phyloP scores from a whole-genome alignment of 2,888 invertebrate genomes.

The Malthinus seriepunctatus region DNA sequence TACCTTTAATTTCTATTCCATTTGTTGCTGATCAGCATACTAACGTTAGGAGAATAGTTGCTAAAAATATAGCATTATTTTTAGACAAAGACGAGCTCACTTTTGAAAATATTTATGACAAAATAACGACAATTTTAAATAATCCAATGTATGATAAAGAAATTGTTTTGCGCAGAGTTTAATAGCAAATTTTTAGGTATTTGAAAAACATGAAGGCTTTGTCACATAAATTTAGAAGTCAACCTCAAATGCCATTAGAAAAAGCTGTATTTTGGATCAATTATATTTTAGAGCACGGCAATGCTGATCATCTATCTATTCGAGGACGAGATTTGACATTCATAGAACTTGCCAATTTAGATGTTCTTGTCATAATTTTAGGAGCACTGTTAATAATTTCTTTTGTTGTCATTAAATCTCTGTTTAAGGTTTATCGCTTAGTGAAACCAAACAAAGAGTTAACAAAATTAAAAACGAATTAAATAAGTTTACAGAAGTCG shows the following conservation, averaged over 20 bases:
- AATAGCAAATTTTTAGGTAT: constrained; percentile 27
- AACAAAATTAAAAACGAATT: no score
- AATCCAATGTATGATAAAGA: constrained; percentile 34
- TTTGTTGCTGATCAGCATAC: constrained; percentile 43
- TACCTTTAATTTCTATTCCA: constrained; percentile 41
- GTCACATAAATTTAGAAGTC: constrained; percentile 30
- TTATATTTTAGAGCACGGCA: constrained; percentile 25
- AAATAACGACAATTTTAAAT: not conserved
- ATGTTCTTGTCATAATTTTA: constrained; percentile 18
- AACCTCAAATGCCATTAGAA: constrained; percentile 30
- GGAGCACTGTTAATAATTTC: not conserved
- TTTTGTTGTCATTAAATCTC: no score
- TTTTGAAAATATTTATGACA: not conserved
- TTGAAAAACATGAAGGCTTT: constrained; percentile 23
- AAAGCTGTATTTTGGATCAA: constrained; percentile 32
- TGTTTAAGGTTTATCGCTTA: no score
- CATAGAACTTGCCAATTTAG: constrained; percentile 26
- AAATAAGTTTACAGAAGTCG: no score
- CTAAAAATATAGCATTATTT: no score
- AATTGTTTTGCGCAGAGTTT: not conserved
- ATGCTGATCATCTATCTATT: constrained; percentile 21
- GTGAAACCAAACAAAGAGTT: no score
- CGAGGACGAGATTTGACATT: constrained; percentile 21
- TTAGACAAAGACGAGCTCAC: not conserved
- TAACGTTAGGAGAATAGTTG: constrained; percentile 40